Evolutionary conservation across 1,140 invertebrate genomes (phyloP).

Genomic region (Argopecten irradians): DNA sequence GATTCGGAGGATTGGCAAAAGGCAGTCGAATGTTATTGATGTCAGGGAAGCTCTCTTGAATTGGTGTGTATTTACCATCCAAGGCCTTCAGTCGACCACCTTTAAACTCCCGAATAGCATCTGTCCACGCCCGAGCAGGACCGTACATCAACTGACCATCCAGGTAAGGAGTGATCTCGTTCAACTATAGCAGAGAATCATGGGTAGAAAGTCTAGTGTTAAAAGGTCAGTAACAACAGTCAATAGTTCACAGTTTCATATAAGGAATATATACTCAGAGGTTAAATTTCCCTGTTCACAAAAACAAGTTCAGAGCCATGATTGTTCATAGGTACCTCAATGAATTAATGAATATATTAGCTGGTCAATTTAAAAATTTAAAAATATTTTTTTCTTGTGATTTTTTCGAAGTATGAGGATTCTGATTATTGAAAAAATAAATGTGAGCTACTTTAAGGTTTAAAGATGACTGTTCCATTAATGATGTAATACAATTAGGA

Average conservation of each 20-base stretch:
- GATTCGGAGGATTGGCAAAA: constrained; percentile 82
- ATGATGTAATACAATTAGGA: too few species aligned
- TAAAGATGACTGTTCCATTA: too few species aligned
- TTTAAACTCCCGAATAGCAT: constrained; percentile 78
- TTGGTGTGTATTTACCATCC: constrained; percentile 39
- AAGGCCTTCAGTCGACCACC: constrained; percentile 76
- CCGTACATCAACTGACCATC: constrained; percentile 82
- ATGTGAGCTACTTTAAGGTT: too few species aligned
- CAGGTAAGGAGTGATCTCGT: constrained; percentile 82
- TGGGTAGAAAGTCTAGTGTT: constrained; percentile 32
- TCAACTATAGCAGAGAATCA: constrained; percentile 75
- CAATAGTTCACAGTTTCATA: not conserved
- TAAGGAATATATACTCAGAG: not conserved
- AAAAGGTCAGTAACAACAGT: not conserved
- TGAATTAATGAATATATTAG: too few species aligned
- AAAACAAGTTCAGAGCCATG: not conserved
- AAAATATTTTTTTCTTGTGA: too few species aligned
- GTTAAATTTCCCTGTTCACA: not conserved
- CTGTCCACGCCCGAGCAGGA: constrained; percentile 80
- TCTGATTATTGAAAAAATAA: too few species aligned
- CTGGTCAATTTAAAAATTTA: too few species aligned
- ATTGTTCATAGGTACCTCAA: too few species aligned
- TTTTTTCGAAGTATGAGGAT: too few species aligned
- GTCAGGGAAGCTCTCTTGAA: constrained; percentile 73
- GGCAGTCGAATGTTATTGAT: constrained; percentile 80